A percentile compares a stretch with the other conserved stretches of the same genome.
Evolutionary conservation across 1,140 invertebrate genomes (phyloP).

Genomic region (Solenopsis fugax): DNA sequence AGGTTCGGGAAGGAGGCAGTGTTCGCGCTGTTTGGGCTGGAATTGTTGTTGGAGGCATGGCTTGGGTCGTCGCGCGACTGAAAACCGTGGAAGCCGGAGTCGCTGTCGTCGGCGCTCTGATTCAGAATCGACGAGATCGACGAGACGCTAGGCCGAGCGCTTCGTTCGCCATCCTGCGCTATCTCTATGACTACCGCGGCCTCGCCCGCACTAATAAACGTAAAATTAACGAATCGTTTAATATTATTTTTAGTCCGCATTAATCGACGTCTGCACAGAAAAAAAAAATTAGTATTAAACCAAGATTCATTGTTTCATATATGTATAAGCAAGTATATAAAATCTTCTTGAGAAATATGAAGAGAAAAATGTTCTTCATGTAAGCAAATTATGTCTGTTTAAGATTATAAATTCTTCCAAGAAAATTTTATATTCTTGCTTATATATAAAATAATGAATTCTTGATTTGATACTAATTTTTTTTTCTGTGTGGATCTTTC

Average conservation of each 20-base stretch:
- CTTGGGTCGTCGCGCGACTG: slow-evolving; percentile 85
- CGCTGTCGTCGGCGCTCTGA: slow-evolving; percentile 88
- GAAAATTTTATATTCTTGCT: no score
- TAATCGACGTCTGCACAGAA: not conserved
- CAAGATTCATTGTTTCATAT: no score
- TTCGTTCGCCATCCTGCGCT: slow-evolving; percentile 80
- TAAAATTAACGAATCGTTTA: slow-evolving; percentile 9
- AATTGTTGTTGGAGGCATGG: slow-evolving; percentile 83
- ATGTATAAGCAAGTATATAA: no score
- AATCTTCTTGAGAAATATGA: no score
- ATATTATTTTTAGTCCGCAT: not conserved
- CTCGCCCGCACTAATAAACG: slow-evolving; percentile 73
- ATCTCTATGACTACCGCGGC: slow-evolving; percentile 75
- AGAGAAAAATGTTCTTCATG: no score
- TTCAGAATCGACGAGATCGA: slow-evolving; percentile 87
- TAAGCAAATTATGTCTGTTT: no score
- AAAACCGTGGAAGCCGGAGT: slow-evolving; percentile 88
- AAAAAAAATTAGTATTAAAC: no score
- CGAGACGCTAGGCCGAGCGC: slow-evolving; percentile 84
- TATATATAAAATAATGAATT: no score
- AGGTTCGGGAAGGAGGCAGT: slow-evolving; percentile 83
- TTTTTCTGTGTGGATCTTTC: not conserved
- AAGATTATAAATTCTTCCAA: no score
- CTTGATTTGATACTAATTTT: no score
- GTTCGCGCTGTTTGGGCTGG: slow-evolving; percentile 82